Base-by-base conservation (phyloP, 1,140 invertebrate genomes). In the Drosophila punjabiensis region DNA sequence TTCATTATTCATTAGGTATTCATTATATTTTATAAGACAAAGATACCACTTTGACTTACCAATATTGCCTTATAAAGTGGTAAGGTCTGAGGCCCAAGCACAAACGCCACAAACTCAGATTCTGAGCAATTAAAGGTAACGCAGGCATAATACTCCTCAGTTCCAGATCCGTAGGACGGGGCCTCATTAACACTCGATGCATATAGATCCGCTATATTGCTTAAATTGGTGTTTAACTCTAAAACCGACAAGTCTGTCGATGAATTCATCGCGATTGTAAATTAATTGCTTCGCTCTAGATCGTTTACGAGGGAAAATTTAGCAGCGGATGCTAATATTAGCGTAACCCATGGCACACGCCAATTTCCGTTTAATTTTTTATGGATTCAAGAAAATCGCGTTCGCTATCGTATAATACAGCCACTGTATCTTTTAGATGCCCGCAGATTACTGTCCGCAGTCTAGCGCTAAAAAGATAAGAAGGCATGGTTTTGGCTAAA, bases 41-140 rank as follows among this genome's bases (percentile, higher is more conserved):
- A 30, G 7, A 35, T 4, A 5, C 14, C 9, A 7, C 10, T 58
- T 28, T 11, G 16, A 79, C 84, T 76, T 60, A 93, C 92, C 88
- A 92, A 56, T 5, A 95, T 68, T 5, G 94, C 94, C 63, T 94
- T 93, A 30, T 79, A 76, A 20, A 95, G 81, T 4, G 94, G 94
- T 24, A 95, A 68, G 35, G 92, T 82, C 24, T 94, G 92, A 0
- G 94, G 94, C 0, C 95, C 95, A 76, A 94, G 93, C 61, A 93
- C 81, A 64, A 91, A 93, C 79, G 92, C 92, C 16, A 94, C 83
- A 92, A 93, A 95, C 56, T 94, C 94, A 5, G 93, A 93, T 45
- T 94, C 91, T 6, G 93, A 92, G 59, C 94, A 95, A 74, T 95
- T 94, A 81, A 94, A 94, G n/a, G 84, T 63, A 3, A 85, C 43